Evolutionary conservation across 2,113 vertebrate species (phyloP).

Genomic region (Collichthys lucidus): DNA sequence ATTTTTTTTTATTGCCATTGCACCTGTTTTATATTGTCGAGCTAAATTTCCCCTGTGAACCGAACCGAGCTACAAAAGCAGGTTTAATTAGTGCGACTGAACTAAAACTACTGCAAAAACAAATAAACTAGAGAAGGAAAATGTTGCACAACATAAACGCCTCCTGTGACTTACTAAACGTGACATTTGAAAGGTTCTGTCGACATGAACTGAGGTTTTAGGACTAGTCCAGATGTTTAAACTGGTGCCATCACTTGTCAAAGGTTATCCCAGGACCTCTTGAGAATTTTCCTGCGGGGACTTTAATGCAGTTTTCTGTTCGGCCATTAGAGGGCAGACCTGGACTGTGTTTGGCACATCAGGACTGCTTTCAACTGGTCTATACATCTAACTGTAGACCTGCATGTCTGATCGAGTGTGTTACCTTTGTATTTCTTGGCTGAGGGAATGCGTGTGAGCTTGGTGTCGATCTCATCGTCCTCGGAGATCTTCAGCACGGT

Average conservation of each 20-base stretch:
- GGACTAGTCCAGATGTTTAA: too few relatives aligned
- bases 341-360: not conserved
- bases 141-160: too few relatives aligned
- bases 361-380: too few relatives aligned
- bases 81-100: too few relatives aligned
- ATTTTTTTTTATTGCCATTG: not conserved
- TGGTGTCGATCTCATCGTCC: conserved; percentile 95
- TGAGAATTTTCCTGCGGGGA: not conserved
- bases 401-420: not conserved
- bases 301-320: not conserved
- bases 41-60: conserved; percentile 25
- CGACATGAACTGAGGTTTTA: too few relatives aligned
- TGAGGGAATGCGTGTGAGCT: conserved; percentile 95
- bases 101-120: too few relatives aligned
- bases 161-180: too few relatives aligned
- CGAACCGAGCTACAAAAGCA: not conserved
- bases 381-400: too few relatives aligned
- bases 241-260: too few relatives aligned
- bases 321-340: conserved; percentile 42
- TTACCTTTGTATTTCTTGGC: conserved; percentile 98
- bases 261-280: not conserved
- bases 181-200: too few relatives aligned
- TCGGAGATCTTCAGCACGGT: conserved; percentile 96
- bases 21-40: not conserved
- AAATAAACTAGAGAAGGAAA: too few relatives aligned